A percentile compares a stretch with the other conserved stretches of the same genome.
Conservation (phyloP, 2,888 invertebrate genomes). For the Cheiracanthium punctorium region DNA sequence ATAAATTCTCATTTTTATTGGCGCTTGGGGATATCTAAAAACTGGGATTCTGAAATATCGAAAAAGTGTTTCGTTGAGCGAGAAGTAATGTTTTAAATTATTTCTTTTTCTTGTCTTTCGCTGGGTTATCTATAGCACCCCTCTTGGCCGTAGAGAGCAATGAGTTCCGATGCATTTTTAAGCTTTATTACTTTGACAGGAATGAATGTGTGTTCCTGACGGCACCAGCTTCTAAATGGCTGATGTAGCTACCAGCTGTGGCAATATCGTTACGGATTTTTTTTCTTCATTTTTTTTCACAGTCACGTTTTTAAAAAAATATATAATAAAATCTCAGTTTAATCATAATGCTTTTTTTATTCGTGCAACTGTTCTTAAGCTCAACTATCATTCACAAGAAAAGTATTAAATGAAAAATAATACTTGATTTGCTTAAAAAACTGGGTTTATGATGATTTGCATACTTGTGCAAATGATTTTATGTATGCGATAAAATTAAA, state of each 20-base stretch:
- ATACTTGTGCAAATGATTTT: no score
- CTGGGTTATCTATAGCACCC: background rate
- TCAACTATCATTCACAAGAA: no score
- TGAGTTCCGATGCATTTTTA: background rate
- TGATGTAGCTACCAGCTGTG: conserved; percentile 6
- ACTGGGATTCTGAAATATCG: conserved; percentile 67
- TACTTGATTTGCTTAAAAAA: no score
- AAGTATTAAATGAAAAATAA: no score
- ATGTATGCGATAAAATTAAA: no score
- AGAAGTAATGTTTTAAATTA: conserved; percentile 68
- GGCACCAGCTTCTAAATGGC: conserved; percentile 3
- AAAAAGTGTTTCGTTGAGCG: conserved; percentile 65
- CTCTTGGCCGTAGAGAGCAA: background rate
- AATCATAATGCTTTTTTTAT: no score
- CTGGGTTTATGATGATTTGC: no score
- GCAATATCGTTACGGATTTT: conserved; percentile 5
- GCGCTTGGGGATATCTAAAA: conserved; percentile 66
- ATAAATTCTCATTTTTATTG: conserved; percentile 70
- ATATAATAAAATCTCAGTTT: no score
- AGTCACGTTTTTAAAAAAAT: no score
- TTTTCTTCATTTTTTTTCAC: background rate
- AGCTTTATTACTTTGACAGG: conserved; percentile 17
- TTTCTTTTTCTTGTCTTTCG: conserved; percentile 30
- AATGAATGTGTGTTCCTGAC: background rate
- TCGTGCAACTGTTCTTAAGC: no score